Base-by-base conservation (phyloP, 2,797 vertebrate species). In the Sebastolobus altivelis region DNA sequence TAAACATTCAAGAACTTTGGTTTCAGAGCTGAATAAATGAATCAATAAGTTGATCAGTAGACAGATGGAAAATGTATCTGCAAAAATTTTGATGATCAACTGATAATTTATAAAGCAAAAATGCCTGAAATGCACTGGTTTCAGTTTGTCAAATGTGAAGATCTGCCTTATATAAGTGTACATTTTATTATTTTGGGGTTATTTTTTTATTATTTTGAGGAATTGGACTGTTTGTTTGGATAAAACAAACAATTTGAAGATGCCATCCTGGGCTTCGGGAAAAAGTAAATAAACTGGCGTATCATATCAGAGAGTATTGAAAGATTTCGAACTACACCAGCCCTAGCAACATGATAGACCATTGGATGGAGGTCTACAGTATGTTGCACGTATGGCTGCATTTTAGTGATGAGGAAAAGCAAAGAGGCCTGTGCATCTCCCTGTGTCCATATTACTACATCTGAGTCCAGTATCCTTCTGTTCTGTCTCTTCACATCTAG, bases 401-500 rank as follows among this genome's bases (percentile, higher is more conserved):
- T 62, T 63, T 59, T 14, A 56, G n/a, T 25, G 20, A 35, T 6
- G 35, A 74, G 33, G 25, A 72, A 43, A 71, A 66, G 49, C 27
- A 49, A 55, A 80, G 52, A 61, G 12, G 35, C 13, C 22, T 31
- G 33, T 14, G 31, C 12, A 74, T 83, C 65, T 65, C 13, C 2
- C 0, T 46, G 14, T 60, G 12, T 63, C 52, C 5, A 20, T 38
- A 25, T 60, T 61, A 38, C 40, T 61, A 69, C 66, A 76, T 68
- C 68, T 33, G 31, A 43, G 11, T 38, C 25, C n/a, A 11, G n/a
- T 54, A 54, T 31, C 35, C 29, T 25, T 77, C 68, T 67, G 27
- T 13, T 66, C 25, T 58, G 66, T 79, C 29, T 65, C 58, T 43
- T 66, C 33, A 55, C 31, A 77, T 29, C 63, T 55, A 27, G 82